Evolutionary conservation across 1,140 invertebrate species (phyloP), one percentile per base, ranked within the genome.

Genomic region (Branchinecta lynchi): DNA sequence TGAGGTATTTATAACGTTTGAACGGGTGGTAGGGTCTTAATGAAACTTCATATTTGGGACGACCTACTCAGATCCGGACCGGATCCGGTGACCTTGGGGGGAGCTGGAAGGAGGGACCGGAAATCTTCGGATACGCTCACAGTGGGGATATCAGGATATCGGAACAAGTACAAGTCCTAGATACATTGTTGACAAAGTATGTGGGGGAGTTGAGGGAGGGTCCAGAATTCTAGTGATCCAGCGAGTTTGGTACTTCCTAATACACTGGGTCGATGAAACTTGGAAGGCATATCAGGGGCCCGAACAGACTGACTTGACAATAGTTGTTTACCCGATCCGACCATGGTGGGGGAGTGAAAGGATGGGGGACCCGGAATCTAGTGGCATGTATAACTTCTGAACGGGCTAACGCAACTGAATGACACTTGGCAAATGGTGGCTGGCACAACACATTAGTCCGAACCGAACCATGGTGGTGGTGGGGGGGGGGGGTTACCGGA

Each of bases 271-370:
- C 46, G 46, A 51, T 51, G 46, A 51, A 51, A 51, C 9, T 51
- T 51, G 46, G 46, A 9, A 51, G 46, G 46, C n/a, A n/a, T 51
- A n/a, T 51, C 46, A 51, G 9, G 46, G 46, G n/a, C 9, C 46
- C n/a, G 46, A 9, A 51, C 46, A 51, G n/a, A n/a, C n/a, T 51
- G 46, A 51, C 46, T 51, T 51, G 46, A 51, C n/a, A 51, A 51
- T 9, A n/a, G 9, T n/a, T 9, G 9, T 51, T 51, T 51, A 9
- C 46, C 46, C n/a, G 46, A 51, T 51, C n/a, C 46, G 46, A 51
- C 46, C 46, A 51, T 51, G 9, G 9, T 9, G n/a, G 46, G 46
- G 46, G 46, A n/a, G 9, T 51, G 46, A 51, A 51, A n/a, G 46
- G 46, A 51, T 9, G n/a, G 46, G 46, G n/a, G n/a, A 51, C n/a